Evolutionary conservation across 2,888 invertebrate species (phyloP), one percentile per base, ranked within the genome.

Genomic region (Nymphalis c-album): DNA sequence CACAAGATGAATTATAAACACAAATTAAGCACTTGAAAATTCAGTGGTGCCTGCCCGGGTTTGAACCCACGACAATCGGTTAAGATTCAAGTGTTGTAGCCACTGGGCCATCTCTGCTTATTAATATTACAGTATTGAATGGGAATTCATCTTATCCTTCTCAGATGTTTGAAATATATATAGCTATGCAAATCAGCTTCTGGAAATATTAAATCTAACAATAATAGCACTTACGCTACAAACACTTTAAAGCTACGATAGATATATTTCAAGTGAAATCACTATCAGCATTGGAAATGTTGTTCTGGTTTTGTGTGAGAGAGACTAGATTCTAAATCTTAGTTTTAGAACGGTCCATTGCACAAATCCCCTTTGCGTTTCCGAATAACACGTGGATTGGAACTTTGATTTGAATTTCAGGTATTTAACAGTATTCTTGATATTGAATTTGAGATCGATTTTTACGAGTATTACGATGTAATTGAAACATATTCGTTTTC

Each of bases 311-410:
- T 59, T 59, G 64, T 70, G 71, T 64, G 68, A 70, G 64, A 70
- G 64, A 31, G 35, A 60, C 58, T 66, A 64, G 64, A 68, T 59
- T 64, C 69, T 61, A 71, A 67, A 67, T 65, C 70, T 66, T 67
- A 65, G 70, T 70, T 67, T 58, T 63, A 64, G 63, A 64, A 55
- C 63, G 60, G 66, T 64, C 63, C 62, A 67, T 70, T 65, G 63
- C 58, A 65, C 59, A 68, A 70, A 72, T 72, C 64, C 71, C 64
- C 65, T 71, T 63, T 64, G 48, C 60, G 55, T 60, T 64, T 64
- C 64, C 67, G 46, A 55, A 53, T 53, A 45, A 50, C 45, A 47
- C 64, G 26, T 22, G 55, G 53, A 60, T 26, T 65, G 26, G 57
- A 60, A 64, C 60, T 57, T 60, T n/a, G 51, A 60, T 64, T 64